Conservation (phyloP, 2,888 invertebrate genomes). For the Lasioglossum oenotherae region DNA sequence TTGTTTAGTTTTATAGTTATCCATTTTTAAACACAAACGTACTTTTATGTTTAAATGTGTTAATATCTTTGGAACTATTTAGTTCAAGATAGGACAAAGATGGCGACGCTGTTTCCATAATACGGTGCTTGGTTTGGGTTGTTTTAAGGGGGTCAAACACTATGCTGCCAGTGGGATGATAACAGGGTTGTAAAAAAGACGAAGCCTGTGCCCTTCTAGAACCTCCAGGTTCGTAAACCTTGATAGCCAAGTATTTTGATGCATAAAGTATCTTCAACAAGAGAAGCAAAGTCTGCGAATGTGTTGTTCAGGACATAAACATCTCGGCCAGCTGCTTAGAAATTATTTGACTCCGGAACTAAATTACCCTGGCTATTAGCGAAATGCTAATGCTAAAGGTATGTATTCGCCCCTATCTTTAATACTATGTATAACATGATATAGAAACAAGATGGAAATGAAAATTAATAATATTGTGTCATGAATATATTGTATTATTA, state of each 20-base stretch:
- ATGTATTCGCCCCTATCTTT: background rate
- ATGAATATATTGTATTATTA: too few relatives aligned
- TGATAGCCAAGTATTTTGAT: slow-evolving; percentile 10
- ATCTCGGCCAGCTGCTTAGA: slow-evolving; percentile 5
- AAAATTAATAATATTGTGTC: background rate
- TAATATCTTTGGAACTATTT: slow-evolving; percentile 3
- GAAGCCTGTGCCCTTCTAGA: background rate
- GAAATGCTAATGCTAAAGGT: background rate
- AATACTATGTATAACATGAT: background rate
- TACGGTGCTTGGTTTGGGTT: background rate
- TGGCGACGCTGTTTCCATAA: slow-evolving; percentile 3
- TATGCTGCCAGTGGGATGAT: slow-evolving; percentile 15
- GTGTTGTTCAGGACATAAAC: background rate
- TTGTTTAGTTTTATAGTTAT: too few relatives aligned
- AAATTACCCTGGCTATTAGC: background rate
- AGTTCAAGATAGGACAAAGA: background rate
- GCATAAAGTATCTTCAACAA: slow-evolving; percentile 14
- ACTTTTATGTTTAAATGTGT: background rate
- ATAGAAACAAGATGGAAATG: background rate
- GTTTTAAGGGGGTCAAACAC: slow-evolving; percentile 2
- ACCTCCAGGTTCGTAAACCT: slow-evolving; percentile 10
- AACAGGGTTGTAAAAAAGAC: slow-evolving; percentile 12
- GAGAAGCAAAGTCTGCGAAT: background rate
- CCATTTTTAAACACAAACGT: too few relatives aligned
- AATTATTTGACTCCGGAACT: background rate